Evolutionary conservation across 2,797 vertebrate species (phyloP), one percentile per base, ranked within the genome.

Genomic region (Esox lucius): DNA sequence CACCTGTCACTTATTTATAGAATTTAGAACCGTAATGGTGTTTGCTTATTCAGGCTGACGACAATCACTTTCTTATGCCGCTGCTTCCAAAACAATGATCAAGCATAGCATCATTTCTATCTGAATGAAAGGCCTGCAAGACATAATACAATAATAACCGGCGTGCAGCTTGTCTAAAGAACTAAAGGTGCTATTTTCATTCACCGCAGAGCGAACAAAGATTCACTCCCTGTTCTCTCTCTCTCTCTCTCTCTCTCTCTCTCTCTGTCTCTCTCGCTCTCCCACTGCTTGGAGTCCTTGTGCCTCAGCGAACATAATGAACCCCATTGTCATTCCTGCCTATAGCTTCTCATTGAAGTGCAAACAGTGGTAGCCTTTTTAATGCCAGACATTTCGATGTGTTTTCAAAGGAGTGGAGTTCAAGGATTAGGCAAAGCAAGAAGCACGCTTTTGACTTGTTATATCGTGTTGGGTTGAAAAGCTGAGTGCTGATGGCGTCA

Each of bases 141-240:
- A 87, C 81, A 77, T 89, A 89, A 90, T 87, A 85, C 90, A 90
- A 88, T 90, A 86, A 90, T 87, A 90, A 88, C 85, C 84, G 84
- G 79, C 78, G 86, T 83, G 78, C 84, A 84, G 86, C 86, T 88
- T 87, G 83, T 86, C 77, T 85, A n/a, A 78, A 82, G 81, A 89
- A 87, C 80, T 62, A 24, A 49, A 77, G 88, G 83, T 87, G 81
- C 81, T 86, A 78, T 91, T 66, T 89, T 81, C 24, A 61, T 17
- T 88, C 87, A 77, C 75, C 73, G 79, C 81, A 80, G 87, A 87
- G 53, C 71, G 75, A 86, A 82, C 78, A 65, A 77, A 78, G 81
- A 83, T 88, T 83, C 87, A 87, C 87, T 87, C 85, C 83, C 87
- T 87, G 79, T 85, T 82, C 80, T 86, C 80, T 73, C 77, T 26